A percentile compares a stretch with the other conserved stretches of the same genome.
These are phyloP conservation scores for Xanthorhoe spadicearia DNA, from an alignment of 2,888 invertebrate genomes.

Conservation along the genomic window DNA sequence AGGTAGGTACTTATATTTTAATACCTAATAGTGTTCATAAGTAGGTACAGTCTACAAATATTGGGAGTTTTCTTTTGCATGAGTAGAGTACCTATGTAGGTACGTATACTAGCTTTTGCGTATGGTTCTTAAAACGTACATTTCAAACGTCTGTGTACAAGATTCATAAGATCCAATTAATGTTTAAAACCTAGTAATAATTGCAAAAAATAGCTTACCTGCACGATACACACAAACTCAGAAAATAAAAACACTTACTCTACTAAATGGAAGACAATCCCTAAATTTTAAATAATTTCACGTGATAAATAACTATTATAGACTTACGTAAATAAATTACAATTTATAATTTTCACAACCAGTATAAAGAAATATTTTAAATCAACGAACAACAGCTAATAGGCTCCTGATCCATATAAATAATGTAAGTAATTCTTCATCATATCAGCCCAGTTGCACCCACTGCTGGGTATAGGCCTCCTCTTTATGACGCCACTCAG, in stretches of 20 bases:
- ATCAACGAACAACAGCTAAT: background rate
- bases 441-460: too few species aligned
- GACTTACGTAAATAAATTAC: conserved; percentile 20
- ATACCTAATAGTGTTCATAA: too few species aligned
- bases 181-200: conserved; percentile 1
- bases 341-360: conserved; percentile 40
- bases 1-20: too few species aligned
- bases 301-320: conserved; percentile 27
- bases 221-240: conserved; percentile 3
- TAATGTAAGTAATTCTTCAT: too few species aligned
- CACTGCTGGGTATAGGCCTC: too few species aligned
- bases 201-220: conserved; percentile 13
- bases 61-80: too few species aligned
- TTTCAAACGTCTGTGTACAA: background rate
- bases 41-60: too few species aligned
- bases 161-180: background rate
- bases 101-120: too few species aligned
- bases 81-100: too few species aligned
- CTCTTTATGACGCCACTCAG: too few species aligned
- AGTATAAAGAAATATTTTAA: conserved; percentile 12
- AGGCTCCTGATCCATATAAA: conserved; percentile 20
- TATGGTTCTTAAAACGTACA: too few species aligned
- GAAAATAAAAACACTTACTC: conserved; percentile 49
- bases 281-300: conserved; percentile 49
- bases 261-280: conserved; percentile 64